These are phyloP conservation scores for Solen grandis DNA, from an alignment of 1,140 invertebrate species.

Conservation along the genomic window DNA sequence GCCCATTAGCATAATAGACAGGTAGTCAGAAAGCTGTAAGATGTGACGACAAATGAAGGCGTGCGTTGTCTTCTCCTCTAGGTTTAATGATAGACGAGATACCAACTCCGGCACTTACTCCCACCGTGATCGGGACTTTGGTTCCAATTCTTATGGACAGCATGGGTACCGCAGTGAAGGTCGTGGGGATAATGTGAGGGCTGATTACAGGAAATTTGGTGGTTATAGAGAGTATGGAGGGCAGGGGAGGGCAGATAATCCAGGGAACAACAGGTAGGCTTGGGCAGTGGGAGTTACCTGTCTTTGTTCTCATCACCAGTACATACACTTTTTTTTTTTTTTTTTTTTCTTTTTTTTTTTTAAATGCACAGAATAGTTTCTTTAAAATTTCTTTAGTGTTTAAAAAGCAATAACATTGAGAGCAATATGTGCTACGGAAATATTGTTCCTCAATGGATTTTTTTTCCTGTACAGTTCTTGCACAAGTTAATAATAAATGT, in stretches of 20 bases:
- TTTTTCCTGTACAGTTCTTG: too few relatives aligned
- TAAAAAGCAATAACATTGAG: too few relatives aligned
- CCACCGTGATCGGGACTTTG: conserved; percentile 33
- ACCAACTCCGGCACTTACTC: background rate
- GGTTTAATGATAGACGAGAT: conserved; percentile 56
- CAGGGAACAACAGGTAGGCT: conserved; percentile 46
- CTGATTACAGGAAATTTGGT: conserved; percentile 51
- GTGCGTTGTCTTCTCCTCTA: conserved; percentile 19
- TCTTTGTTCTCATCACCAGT: background rate
- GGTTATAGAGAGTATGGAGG: conserved; percentile 36
- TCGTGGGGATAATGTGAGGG: background rate
- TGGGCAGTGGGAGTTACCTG: too few relatives aligned
- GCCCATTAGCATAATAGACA: too few relatives aligned
- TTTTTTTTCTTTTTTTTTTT: too few relatives aligned
- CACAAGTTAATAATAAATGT: too few relatives aligned
- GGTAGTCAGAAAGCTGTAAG: too few relatives aligned
- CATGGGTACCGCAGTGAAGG: conserved; percentile 31
- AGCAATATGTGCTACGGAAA: too few relatives aligned
- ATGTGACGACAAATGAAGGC: background rate
- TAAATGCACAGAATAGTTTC: too few relatives aligned
- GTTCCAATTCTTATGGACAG: conserved; percentile 31
- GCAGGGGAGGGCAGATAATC: conserved; percentile 19
- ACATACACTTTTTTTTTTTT: background rate
- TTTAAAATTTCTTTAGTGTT: too few relatives aligned
- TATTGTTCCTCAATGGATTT: too few relatives aligned